phyloP scores from a whole-genome alignment of 2,888 invertebrate genomes.

The Sicus ferrugineus region DNA sequence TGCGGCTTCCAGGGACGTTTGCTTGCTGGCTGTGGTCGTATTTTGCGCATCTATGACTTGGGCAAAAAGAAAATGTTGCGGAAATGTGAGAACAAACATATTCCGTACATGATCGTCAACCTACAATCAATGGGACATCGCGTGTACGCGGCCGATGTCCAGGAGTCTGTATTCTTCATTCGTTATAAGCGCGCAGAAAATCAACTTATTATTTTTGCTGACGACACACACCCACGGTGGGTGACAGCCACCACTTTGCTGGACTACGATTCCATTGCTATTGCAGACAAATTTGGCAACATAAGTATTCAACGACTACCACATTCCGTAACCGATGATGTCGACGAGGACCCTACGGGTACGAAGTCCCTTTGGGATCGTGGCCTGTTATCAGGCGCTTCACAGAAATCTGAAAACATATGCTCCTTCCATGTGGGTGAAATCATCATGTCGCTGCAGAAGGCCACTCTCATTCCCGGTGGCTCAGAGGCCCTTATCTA shows the following conservation, averaged over 20 bases:
- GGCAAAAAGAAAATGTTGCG: slow-evolving; percentile 95
- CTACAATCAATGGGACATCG: slow-evolving; percentile 94
- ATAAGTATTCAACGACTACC: slow-evolving; percentile 90
- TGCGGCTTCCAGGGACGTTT: slow-evolving; percentile 91
- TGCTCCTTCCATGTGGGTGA: slow-evolving; percentile 97
- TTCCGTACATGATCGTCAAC: slow-evolving; percentile 93
- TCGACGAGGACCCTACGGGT: slow-evolving; percentile 99
- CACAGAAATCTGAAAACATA: slow-evolving; percentile 94
- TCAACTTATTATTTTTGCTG: slow-evolving; percentile 96
- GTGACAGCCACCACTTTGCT: slow-evolving; percentile 90
- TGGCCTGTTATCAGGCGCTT: slow-evolving; percentile 93
- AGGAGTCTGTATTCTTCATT: slow-evolving; percentile 96
- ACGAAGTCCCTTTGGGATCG: slow-evolving; percentile 97
- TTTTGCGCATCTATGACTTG: slow-evolving; percentile 92
- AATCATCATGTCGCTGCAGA: slow-evolving; percentile 92
- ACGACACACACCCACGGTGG: slow-evolving; percentile 97
- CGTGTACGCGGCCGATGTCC: slow-evolving; percentile 93
- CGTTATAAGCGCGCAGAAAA: slow-evolving; percentile 95
- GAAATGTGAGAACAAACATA: slow-evolving; percentile 97
- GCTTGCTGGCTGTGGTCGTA: slow-evolving; percentile 90
- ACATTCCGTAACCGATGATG: slow-evolving; percentile 92
- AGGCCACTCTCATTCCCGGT: slow-evolving; percentile 95
- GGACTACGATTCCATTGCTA: slow-evolving; percentile 96
- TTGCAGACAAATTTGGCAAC: slow-evolving; percentile 98
- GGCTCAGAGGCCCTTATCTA: slow-evolving; percentile 97